Conservation (phyloP, 2,797 vertebrate species). For the Lutjanus campechanus region DNA sequence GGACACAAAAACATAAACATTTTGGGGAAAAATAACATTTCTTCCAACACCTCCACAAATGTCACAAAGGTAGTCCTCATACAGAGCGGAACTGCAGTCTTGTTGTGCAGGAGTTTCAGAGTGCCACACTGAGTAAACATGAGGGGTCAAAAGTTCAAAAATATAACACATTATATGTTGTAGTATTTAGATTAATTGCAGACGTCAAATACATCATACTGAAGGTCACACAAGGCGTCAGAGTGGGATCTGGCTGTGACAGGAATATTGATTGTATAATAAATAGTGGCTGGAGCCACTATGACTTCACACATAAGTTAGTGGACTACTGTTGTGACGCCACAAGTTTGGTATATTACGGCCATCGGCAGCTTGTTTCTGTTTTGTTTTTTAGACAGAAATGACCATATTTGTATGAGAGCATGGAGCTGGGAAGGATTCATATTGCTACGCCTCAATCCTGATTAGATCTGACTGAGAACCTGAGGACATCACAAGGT, state of each 20-base stretch:
- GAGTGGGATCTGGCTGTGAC: background rate
- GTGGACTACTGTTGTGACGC: no score
- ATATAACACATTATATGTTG: background rate
- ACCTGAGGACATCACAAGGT: no score
- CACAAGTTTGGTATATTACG: no score
- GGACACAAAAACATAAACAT: background rate
- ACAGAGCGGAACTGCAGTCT: background rate
- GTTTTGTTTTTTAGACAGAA: no score
- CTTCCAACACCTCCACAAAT: background rate
- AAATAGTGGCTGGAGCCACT: no score
- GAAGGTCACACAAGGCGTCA: background rate
- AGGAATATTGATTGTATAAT: no score
- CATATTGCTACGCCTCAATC: no score
- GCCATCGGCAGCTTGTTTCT: no score
- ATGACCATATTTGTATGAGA: no score
- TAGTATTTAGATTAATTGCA: background rate
- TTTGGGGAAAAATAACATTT: background rate
- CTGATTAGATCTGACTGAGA: no score
- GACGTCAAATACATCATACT: background rate
- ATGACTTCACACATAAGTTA: no score
- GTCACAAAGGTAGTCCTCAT: slow-evolving; percentile 7
- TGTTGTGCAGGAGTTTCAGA: background rate
- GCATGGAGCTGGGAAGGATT: no score
- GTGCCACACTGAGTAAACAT: background rate
- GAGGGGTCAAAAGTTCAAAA: background rate